Base-by-base conservation (phyloP, 2,113 vertebrate genomes). In the Syrmaticus mikado region DNA sequence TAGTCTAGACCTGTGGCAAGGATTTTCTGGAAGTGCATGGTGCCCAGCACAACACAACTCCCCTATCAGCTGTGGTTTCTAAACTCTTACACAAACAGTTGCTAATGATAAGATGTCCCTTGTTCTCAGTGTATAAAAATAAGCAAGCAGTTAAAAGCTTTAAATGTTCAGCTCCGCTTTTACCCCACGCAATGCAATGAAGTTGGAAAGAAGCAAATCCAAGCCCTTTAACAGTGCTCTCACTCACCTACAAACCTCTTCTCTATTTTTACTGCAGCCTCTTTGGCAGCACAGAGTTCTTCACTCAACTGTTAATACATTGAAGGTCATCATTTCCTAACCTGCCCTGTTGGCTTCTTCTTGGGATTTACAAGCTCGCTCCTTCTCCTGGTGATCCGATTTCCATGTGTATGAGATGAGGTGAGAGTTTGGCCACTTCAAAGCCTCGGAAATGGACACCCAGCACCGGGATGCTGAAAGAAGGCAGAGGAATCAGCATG, bases 391-490 rank as follows among this genome's bases (percentile, higher is more conserved):
- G 72, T 95, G 80, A 96, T 91, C 86, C 93, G 73, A 91, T 97
- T 97, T 96, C 91, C 96, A 95, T 97, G 90, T 96, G 95, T 90
- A 90, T 94, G 89, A 84, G 82, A 36, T 34, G 73, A 96, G 93
- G 97, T 92, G 93, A 94, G 94, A 92, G 72, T 57, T 45, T 81
- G 94, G 81, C 62, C 96, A 97, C 96, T 97, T 97, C 96, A 97
- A 97, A 97, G 97, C 82, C 89, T 95, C 86, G 90, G 92, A 96
- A 95, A 91, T 83, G 65, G 53, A 94, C 28, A 85, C 92, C 93
- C 85, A 94, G 67, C 93, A 64, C 84, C 8, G 57, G 85, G 85
- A 79, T 89, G 91, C 83, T 85, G 88, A 93, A 84, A 87, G 85
- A 94, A 50, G 50, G 53, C 90, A 70, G n/a, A 53, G 74, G 80